Evolutionary conservation across 2,113 vertebrate genomes (phyloP).

Genomic region (Cephalopholis sonnerati): DNA sequence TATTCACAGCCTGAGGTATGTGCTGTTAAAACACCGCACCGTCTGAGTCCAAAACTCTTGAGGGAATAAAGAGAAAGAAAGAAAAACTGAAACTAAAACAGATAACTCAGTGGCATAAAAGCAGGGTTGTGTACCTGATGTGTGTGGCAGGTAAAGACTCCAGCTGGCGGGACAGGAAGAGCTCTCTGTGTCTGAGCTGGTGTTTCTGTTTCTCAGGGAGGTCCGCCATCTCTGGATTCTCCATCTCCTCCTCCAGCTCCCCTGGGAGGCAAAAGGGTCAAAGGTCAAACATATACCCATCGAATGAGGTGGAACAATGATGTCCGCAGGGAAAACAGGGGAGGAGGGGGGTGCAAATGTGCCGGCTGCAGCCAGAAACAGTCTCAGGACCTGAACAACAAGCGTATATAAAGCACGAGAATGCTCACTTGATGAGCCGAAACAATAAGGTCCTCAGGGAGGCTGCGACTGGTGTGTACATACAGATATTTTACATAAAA

Average conservation of each 20-base stretch:
- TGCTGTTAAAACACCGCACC: background rate
- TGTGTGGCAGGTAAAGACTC: conserved; percentile 97
- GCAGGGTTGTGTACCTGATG: conserved; percentile 87
- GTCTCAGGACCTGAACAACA: conserved; percentile 35
- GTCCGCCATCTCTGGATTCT: conserved; percentile 94
- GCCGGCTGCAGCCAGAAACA: background rate
- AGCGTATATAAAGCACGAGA: conserved; percentile 31
- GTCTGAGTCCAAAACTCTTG: background rate
- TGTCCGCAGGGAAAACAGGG: conserved; percentile 4
- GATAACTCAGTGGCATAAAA: background rate
- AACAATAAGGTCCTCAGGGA: conserved; percentile 48
- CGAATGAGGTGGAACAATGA: conserved; percentile 57
- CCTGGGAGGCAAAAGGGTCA: conserved; percentile 78
- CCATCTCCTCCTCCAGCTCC: conserved; percentile 97
- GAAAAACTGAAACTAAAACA: background rate
- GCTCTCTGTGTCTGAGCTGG: conserved; percentile 94
- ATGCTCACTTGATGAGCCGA: conserved; percentile 45
- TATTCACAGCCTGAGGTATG: background rate
- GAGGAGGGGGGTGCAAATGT: conserved; percentile 7
- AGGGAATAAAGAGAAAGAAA: background rate
- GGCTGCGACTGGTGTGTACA: background rate
- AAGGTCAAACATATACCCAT: conserved; percentile 52
- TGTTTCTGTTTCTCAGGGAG: conserved; percentile 96
- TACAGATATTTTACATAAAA: conserved; percentile 43
- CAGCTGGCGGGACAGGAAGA: conserved; percentile 95